Conservation (phyloP, 2,888 invertebrate species). For the Troilus luridus region DNA sequence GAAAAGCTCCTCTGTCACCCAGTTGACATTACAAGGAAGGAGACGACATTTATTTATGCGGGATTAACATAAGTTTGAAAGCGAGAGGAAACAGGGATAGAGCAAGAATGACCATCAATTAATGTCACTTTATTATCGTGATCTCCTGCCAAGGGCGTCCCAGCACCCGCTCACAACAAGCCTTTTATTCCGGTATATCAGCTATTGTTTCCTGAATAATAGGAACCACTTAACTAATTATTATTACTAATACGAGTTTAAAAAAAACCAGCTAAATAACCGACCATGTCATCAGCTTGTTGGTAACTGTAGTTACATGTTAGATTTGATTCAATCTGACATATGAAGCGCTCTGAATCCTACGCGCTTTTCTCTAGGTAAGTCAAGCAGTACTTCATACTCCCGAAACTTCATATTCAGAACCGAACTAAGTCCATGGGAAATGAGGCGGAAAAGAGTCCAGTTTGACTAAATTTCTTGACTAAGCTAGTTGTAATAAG, state of each 20-base stretch:
- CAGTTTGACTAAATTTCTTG: too few species aligned
- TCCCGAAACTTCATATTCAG: too few species aligned
- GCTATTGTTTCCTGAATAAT: neutral
- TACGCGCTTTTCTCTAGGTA: too few species aligned
- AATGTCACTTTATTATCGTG: conserved; percentile 44
- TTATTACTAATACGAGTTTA: neutral
- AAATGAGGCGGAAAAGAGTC: too few species aligned
- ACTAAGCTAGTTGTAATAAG: too few species aligned
- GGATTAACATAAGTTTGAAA: conserved; percentile 49
- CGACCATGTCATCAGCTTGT: too few species aligned
- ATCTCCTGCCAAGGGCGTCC: conserved; percentile 48
- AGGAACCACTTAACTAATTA: neutral
- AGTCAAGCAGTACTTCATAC: too few species aligned
- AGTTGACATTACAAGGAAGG: conserved; percentile 40
- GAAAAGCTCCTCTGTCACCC: conserved; percentile 47
- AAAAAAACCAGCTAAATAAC: too few species aligned
- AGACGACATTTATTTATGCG: conserved; percentile 24
- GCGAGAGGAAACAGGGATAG: conserved; percentile 25
- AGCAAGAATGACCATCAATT: conserved; percentile 40
- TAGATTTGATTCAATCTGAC: too few species aligned
- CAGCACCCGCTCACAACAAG: neutral
- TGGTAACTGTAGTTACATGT: too few species aligned
- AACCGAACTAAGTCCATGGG: too few species aligned
- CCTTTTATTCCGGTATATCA: neutral
- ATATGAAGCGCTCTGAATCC: too few species aligned